These are phyloP conservation scores for Heterodera schachtii DNA, from an alignment of 1,140 invertebrate genomes.

Conservation along the genomic window DNA sequence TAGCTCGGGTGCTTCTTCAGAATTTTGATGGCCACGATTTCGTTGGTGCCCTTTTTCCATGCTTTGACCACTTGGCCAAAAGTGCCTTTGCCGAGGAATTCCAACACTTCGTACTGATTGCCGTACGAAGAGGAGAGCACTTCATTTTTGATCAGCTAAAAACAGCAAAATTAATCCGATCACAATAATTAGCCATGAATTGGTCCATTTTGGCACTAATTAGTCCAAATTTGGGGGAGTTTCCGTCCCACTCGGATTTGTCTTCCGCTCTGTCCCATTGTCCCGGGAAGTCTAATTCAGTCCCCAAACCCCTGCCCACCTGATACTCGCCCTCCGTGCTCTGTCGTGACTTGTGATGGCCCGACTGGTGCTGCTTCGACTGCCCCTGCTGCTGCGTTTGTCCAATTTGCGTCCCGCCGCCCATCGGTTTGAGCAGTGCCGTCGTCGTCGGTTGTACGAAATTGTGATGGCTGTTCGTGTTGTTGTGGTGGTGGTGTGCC, in stretches of 20 bases:
- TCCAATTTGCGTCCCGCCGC: background rate
- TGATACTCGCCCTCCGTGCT: conserved; percentile 64
- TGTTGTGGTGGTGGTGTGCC: background rate
- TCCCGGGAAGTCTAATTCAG: too few relatives aligned
- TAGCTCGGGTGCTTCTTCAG: conserved; percentile 99
- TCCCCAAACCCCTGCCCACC: conserved; percentile 30
- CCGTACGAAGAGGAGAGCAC: conserved; percentile 63
- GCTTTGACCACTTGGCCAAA: conserved; percentile 99
- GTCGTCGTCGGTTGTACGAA: background rate
- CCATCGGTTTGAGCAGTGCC: background rate
- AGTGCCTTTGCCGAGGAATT: conserved; percentile 90
- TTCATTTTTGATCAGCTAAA: conserved; percentile 66
- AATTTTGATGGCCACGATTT: conserved; percentile 99
- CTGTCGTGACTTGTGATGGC: conserved; percentile 46
- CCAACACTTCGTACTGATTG: conserved; percentile 86
- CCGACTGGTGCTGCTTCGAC: background rate
- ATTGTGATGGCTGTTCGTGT: background rate
- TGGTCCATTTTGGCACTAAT: too few relatives aligned
- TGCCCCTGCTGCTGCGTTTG: background rate
- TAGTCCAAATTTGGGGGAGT: too few relatives aligned
- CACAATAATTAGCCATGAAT: too few relatives aligned
- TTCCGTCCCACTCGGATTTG: too few relatives aligned
- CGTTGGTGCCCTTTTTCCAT: conserved; percentile 99
- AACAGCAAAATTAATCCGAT: background rate
- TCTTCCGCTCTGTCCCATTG: too few relatives aligned